Percentiles rank a stretch among this genome's conserved stretches.
Evolutionary conservation across 2,113 vertebrate genomes (phyloP).

Genomic region (Chitala chitala): DNA sequence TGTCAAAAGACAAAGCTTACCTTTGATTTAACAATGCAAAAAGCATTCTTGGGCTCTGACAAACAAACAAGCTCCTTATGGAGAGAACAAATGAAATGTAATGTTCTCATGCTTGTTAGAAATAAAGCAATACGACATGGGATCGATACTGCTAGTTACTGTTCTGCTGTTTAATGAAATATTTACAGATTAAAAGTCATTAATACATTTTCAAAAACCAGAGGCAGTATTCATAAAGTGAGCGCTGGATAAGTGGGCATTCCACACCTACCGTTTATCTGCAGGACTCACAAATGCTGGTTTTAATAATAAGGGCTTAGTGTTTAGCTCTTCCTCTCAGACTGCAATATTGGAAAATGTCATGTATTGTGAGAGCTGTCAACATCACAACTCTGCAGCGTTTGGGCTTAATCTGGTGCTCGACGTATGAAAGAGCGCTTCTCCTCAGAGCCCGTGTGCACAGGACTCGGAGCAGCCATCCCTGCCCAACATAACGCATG

Average conservation of each 20-base stretch:
- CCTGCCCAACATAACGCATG: background rate
- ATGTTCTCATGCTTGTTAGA: too few relatives aligned
- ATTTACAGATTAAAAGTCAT: background rate
- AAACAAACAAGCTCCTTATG: too few relatives aligned
- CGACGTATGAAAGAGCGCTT: background rate
- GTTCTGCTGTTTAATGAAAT: background rate
- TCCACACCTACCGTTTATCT: background rate
- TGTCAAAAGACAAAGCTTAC: too few relatives aligned
- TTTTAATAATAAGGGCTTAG: conserved; percentile 1
- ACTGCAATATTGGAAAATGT: background rate
- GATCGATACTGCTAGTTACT: too few relatives aligned
- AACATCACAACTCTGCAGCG: background rate
- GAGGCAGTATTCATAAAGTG: background rate
- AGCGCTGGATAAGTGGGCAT: background rate
- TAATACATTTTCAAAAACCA: background rate
- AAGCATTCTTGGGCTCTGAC: too few relatives aligned
- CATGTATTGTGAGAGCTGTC: background rate
- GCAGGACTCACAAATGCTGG: background rate
- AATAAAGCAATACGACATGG: too few relatives aligned
- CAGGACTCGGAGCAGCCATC: background rate
- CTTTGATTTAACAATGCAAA: too few relatives aligned
- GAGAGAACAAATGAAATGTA: too few relatives aligned
- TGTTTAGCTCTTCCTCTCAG: background rate
- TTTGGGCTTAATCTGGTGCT: background rate
- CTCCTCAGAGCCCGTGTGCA: background rate